phyloP scores from a whole-genome alignment of 2,797 vertebrate species.

The Craterocephalus amniculus region DNA sequence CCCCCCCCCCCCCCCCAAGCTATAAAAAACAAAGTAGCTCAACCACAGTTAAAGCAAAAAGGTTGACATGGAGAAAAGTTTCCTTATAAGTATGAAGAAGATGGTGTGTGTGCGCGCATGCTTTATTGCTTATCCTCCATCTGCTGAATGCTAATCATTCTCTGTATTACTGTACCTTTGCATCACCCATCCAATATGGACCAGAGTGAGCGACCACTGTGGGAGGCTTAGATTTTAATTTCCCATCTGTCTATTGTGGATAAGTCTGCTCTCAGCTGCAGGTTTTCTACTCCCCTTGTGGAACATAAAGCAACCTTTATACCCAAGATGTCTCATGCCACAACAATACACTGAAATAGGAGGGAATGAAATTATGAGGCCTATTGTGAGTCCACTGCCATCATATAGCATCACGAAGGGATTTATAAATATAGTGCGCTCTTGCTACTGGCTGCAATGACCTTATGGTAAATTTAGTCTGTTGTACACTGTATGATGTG shows the following conservation, averaged over 20 bases:
- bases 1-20: too few relatives aligned
- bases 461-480: constrained; percentile 54
- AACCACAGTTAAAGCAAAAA: neutral
- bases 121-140: constrained; percentile 36
- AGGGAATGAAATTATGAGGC: constrained; percentile 43
- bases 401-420: constrained; percentile 38
- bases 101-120: constrained; percentile 7
- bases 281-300: constrained; percentile 26
- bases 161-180: constrained; percentile 57
- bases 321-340: constrained; percentile 51
- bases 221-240: constrained; percentile 56
- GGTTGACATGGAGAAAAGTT: neutral
- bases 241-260: constrained; percentile 71
- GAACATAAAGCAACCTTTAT: constrained; percentile 50
- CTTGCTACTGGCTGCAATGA: constrained; percentile 34
- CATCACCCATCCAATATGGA: constrained; percentile 58
- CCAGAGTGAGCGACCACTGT: constrained; percentile 29
- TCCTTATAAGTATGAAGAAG: neutral
- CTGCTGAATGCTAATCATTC: constrained; percentile 56
- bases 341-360: constrained; percentile 33
- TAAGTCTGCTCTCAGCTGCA: constrained; percentile 35
- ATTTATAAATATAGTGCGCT: constrained; percentile 45
- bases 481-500: constrained; percentile 36
- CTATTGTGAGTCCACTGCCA: constrained; percentile 39
- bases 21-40: too few relatives aligned